phyloP scores from a whole-genome alignment of 2,888 invertebrate genomes.

The Drosophila eohydei region DNA sequence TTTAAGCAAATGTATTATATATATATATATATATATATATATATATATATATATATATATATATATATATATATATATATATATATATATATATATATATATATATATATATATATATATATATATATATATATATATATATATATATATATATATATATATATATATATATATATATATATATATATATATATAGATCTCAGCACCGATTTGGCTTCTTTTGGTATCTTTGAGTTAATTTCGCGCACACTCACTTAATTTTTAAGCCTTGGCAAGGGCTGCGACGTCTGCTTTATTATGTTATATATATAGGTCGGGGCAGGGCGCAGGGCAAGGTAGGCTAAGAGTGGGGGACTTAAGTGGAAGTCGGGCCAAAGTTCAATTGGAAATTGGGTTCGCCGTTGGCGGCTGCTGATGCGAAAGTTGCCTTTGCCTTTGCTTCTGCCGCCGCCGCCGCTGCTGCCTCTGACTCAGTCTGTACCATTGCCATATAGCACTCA shows the following conservation, averaged over 20 bases:
- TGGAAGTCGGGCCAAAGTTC: slow-evolving; percentile 36
- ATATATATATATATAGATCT: neutral
- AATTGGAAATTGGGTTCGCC: slow-evolving; percentile 48
- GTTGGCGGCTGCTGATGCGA: slow-evolving; percentile 28
- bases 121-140: too few species aligned
- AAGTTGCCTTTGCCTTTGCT: slow-evolving; percentile 30
- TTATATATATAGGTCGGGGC: neutral
- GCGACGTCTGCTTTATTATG: slow-evolving; percentile 24
- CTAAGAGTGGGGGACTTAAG: neutral
- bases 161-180: neutral
- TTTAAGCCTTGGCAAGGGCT: slow-evolving; percentile 22
- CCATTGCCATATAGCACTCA: slow-evolving; percentile 50
- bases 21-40: too few species aligned
- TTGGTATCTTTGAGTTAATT: slow-evolving; percentile 8
- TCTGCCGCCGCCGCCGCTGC: neutral
- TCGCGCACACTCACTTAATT: slow-evolving; percentile 23
- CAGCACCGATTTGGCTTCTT: neutral
- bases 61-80: too few species aligned
- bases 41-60: too few species aligned
- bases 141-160: too few species aligned
- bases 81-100: too few species aligned
- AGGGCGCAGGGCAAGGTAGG: too few species aligned
- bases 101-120: too few species aligned
- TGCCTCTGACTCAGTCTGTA: neutral
- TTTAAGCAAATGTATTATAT: too few species aligned